Evolutionary conservation across 2,113 vertebrate genomes (phyloP), one percentile per base, ranked within the genome.

Genomic region (Anoura caudifer): DNA sequence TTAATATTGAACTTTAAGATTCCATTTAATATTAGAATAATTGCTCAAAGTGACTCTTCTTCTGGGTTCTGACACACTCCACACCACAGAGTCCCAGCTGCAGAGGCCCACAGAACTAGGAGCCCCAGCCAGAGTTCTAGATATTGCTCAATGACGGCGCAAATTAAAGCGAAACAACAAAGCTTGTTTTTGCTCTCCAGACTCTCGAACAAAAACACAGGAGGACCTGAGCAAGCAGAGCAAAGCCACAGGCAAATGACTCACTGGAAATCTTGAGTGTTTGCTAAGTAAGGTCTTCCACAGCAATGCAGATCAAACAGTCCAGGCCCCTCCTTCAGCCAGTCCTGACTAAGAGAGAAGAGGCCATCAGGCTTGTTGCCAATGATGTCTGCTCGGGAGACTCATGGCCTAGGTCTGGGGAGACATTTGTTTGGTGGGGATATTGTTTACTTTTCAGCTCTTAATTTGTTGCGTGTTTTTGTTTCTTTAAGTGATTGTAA

Each of bases 251-350:
- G 77, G 88, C 84, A 83, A 65, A 63, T 96, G 96, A 96, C 79
- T 97, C 94, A 96, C 50, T 81, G 94, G 95, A 91, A 97, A 95
- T 76, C 88, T 12, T 38, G 54, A 81, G 33, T 81, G 56, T 87
- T 96, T 93, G 26, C 81, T 82, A 81, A 95, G 91, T 70, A 69
- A 96, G 82, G 73, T 91, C 65, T 80, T 88, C 61, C 82, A 91
- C 15, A 45, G 22, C 45, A 41, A 67, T 54, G 31, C 45, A n/a
- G 28, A 79, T 83, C 85, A 61, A 69, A 89, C 65, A 63, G 33
- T 14, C 45, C 56, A 45, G 50, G 59, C 19, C 19, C 38, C 50
- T 82, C 43, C 69, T 65, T 1, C 8, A 17, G 26, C 13, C 10
- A 2, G 36, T 69, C 83, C 41, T 95, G 87, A 93, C 47, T 87